Evolutionary conservation across 2,888 invertebrate species (phyloP).

Genomic region (Drosophila neonasuta): DNA sequence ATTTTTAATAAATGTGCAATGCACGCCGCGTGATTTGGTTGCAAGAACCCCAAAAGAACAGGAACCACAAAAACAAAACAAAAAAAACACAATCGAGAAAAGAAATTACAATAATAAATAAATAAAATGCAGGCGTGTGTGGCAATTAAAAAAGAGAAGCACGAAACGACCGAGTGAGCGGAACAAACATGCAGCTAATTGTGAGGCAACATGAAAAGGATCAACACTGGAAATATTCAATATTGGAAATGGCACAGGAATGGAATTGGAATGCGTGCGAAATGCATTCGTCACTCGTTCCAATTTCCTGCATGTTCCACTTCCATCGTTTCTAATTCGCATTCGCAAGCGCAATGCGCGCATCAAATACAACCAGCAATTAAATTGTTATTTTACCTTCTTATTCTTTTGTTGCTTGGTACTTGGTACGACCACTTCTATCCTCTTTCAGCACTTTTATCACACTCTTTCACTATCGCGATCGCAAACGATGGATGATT

Average conservation of each 20-base stretch:
- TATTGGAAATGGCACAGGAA: background rate
- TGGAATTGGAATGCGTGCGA: background rate
- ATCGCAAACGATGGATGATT: slow-evolving; percentile 25
- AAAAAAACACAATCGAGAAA: background rate
- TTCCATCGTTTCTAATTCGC: no score
- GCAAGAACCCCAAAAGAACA: slow-evolving; percentile 1
- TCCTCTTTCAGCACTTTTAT: background rate
- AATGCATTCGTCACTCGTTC: background rate
- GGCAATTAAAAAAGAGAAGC: slow-evolving; percentile 12
- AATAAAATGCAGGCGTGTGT: slow-evolving; percentile 18
- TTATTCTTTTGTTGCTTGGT: slow-evolving; percentile 27
- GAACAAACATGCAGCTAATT: background rate
- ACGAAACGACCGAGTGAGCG: slow-evolving; percentile 11
- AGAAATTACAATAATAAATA: slow-evolving; percentile 53
- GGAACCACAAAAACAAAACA: background rate
- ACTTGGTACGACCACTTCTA: slow-evolving; percentile 11
- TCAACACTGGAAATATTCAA: background rate
- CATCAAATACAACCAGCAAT: slow-evolving; percentile 20
- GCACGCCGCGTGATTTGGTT: slow-evolving; percentile 10
- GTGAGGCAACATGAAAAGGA: slow-evolving; percentile 12
- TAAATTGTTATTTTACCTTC: slow-evolving; percentile 37
- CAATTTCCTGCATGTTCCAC: no score
- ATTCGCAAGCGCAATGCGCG: slow-evolving; percentile 10
- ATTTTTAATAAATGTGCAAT: slow-evolving; percentile 51
- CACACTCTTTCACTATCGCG: slow-evolving; percentile 12